phyloP scores from a whole-genome alignment of 92 coral and sea anemone species.

The Phenganax marumi region DNA sequence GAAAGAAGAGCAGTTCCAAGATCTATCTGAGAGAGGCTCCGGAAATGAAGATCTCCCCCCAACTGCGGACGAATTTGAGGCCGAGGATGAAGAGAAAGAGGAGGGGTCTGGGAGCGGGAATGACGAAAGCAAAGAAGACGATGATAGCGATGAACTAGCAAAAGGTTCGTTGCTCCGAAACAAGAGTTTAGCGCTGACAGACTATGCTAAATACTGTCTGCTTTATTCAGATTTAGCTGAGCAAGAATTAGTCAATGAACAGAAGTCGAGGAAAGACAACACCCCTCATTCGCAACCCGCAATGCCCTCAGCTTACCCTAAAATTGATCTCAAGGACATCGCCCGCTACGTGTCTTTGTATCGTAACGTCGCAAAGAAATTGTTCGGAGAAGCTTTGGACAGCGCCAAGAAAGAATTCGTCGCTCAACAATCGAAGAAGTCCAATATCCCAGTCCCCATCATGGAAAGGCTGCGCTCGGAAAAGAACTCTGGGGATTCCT shows the following conservation, averaged over 20 bases:
- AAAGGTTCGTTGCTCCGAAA: conserved; percentile 64
- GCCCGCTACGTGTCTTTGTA: conserved; percentile 88
- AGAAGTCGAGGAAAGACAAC: conserved; percentile 39
- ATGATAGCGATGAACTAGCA: conserved; percentile 77
- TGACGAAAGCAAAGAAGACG: conserved; percentile 19
- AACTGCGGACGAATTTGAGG: conserved; percentile 66
- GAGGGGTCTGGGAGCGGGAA: conserved; percentile 2
- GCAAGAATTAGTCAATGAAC: conserved; percentile 59
- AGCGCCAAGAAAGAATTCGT: conserved; percentile 70
- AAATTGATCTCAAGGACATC: conserved; percentile 90
- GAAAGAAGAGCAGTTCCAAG: conserved; percentile 69
- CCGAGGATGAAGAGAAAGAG: conserved; percentile 52
- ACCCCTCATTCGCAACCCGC: conserved; percentile 64
- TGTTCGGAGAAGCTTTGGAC: conserved; percentile 90
- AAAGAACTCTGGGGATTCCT: conserved; percentile 5
- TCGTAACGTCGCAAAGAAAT: conserved; percentile 72
- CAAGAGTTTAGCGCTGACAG: background rate
- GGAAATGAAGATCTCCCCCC: conserved; percentile 37
- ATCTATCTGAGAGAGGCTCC: conserved; percentile 58
- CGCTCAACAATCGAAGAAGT: conserved; percentile 33
- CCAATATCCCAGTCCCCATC: conserved; percentile 40
- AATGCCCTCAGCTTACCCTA: conserved; percentile 69
- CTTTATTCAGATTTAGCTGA: conserved; percentile 70
- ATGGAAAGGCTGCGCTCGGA: conserved; percentile 22
- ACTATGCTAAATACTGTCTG: background rate